These are phyloP conservation scores for Leucozona laternaria DNA, from an alignment of 2,888 invertebrate species.

Conservation along the genomic window DNA sequence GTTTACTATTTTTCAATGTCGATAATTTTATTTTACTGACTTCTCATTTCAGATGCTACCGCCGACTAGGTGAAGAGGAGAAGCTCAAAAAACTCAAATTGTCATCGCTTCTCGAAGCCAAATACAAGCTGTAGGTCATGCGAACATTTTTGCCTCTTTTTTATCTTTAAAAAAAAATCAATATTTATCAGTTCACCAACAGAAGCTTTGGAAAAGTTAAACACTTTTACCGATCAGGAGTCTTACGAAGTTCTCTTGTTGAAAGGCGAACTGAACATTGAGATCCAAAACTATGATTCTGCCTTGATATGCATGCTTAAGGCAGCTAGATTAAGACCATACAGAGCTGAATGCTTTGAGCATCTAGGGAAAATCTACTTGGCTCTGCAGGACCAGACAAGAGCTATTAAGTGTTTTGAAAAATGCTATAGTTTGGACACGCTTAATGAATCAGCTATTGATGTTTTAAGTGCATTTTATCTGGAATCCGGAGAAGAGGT, in stretches of 20 bases:
- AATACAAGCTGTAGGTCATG: conserved; percentile 79
- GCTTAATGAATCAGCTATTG: conserved; percentile 87
- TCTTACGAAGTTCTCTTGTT: conserved; percentile 79
- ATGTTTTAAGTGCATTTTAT: conserved; percentile 91
- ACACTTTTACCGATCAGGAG: conserved; percentile 77
- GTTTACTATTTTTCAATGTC: background rate
- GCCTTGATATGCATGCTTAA: conserved; percentile 87
- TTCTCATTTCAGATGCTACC: conserved; percentile 78
- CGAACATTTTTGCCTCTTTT: background rate
- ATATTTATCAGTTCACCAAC: conserved; percentile 80
- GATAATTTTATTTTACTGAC: background rate
- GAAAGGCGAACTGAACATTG: conserved; percentile 79
- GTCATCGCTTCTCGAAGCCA: conserved; percentile 77
- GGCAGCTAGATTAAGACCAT: conserved; percentile 90
- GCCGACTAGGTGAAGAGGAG: conserved; percentile 77
- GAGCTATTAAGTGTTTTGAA: conserved; percentile 93
- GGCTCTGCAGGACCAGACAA: conserved; percentile 87
- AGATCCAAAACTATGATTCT: conserved; percentile 85
- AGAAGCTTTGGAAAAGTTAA: conserved; percentile 86
- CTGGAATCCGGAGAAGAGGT: conserved; percentile 88
- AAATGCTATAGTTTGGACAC: conserved; percentile 91
- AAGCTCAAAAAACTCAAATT: conserved; percentile 76
- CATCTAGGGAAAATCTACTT: conserved; percentile 91
- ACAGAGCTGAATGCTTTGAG: conserved; percentile 89
- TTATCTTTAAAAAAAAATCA: background rate